A percentile compares a stretch with the other conserved stretches of the same genome.
Conservation (phyloP, 2,797 vertebrate species). For the Acrocephalus scirpaceus region DNA sequence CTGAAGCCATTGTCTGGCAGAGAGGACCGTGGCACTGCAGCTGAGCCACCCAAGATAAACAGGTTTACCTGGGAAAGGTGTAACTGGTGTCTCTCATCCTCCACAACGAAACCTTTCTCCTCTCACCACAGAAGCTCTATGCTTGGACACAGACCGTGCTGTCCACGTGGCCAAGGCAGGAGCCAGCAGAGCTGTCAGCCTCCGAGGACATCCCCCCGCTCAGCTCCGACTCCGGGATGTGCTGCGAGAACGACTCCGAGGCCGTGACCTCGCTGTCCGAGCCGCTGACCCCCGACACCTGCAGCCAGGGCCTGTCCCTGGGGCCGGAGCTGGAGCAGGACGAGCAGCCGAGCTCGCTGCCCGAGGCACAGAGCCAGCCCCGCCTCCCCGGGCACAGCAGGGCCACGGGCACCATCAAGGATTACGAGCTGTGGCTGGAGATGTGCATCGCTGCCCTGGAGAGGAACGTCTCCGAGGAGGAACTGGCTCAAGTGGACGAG, state of each 20-base stretch:
- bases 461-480: conserved; percentile 67
- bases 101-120: neutral
- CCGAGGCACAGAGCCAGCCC: neutral
- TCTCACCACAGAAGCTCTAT: conserved; percentile 63
- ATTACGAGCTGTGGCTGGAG: conserved; percentile 72
- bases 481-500: conserved; percentile 66
- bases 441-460: conserved; percentile 71
- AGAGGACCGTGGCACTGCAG: neutral
- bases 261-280: conserved; percentile 63
- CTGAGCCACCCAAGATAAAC: neutral
- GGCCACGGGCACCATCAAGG: conserved; percentile 39
- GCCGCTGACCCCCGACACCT: conserved; percentile 47
- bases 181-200: neutral
- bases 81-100: neutral
- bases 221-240: conserved; percentile 73
- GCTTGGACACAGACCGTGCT: conserved; percentile 63
- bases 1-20: neutral
- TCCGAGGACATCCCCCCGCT: conserved; percentile 50
- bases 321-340: conserved; percentile 63
- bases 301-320: conserved; percentile 50
- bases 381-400: neutral
- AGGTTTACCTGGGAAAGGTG: neutral
- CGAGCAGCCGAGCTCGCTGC: neutral
- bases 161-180: conserved; percentile 39
- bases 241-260: conserved; percentile 70